Conservation (phyloP, 1,140 invertebrate species). For the Drosophila quadrilineata region DNA sequence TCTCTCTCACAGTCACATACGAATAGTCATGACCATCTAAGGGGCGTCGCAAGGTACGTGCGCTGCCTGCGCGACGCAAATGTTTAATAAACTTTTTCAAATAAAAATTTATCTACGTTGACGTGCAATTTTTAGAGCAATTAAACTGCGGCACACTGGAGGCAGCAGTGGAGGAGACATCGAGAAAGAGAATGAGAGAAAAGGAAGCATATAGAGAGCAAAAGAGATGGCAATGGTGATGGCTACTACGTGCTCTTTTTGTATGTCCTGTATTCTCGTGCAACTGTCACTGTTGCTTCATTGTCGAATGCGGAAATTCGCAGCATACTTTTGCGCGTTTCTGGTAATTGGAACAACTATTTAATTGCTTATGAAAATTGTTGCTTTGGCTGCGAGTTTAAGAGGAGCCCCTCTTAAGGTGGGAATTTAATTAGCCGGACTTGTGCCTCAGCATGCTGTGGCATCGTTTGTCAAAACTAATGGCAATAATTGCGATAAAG, state of each 20-base stretch:
- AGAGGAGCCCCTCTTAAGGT: constrained; percentile 30
- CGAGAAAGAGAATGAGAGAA: not conserved
- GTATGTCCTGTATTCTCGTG: constrained; percentile 4
- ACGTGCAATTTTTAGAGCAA: constrained; percentile 78
- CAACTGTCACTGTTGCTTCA: constrained; percentile 1
- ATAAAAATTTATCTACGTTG: constrained; percentile 78
- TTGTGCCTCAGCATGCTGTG: constrained; percentile 49
- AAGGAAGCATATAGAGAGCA: not conserved
- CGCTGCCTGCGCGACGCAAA: constrained; percentile 63
- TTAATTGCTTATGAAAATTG: constrained; percentile 36
- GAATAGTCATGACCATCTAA: constrained; percentile 5
- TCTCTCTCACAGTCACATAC: too few species aligned
- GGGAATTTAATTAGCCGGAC: constrained; percentile 72
- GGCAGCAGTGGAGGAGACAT: not conserved
- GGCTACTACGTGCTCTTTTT: constrained; percentile 19
- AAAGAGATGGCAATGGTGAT: not conserved
- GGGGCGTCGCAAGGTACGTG: constrained; percentile 54
- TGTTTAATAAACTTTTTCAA: constrained; percentile 80
- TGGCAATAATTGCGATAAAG: constrained; percentile 78
- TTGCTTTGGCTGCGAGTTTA: not conserved
- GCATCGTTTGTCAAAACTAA: constrained; percentile 59
- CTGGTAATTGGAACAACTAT: not conserved
- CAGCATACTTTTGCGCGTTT: not conserved
- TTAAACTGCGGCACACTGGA: constrained; percentile 53
- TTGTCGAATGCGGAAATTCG: constrained; percentile 2